Conservation (phyloP, 2,113 vertebrate genomes). For the Peromyscus maniculatus region DNA sequence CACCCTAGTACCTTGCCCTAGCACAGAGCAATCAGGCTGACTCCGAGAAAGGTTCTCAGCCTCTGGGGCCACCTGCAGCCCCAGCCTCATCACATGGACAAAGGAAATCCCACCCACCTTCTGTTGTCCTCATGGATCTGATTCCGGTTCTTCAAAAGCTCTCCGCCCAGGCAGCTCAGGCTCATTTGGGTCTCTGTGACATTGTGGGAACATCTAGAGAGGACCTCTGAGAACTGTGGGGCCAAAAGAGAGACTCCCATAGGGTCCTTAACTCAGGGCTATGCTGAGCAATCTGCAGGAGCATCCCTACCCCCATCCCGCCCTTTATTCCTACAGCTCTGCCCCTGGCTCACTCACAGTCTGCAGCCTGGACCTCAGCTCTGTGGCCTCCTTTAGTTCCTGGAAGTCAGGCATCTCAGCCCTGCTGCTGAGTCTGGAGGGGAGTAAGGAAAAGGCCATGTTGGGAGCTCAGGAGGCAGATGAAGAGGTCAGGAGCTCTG, state of each 20-base stretch:
- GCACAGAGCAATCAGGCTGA: background rate
- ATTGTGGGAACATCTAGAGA: slow-evolving; percentile 85
- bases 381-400: slow-evolving; percentile 77
- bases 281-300: accelerated
- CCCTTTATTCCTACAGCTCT: background rate
- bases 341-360: slow-evolving; percentile 85
- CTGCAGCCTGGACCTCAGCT: slow-evolving; percentile 86
- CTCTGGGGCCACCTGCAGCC: accelerated
- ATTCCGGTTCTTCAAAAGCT: slow-evolving; percentile 82
- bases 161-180: slow-evolving; percentile 63
- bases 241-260: background rate
- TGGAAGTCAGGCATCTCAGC: slow-evolving; percentile 43
- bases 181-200: slow-evolving; percentile 78
- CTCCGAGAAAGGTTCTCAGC: background rate
- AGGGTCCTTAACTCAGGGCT: background rate
- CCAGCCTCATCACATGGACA: slow-evolving; percentile 9
- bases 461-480: background rate
- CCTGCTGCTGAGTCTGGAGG: slow-evolving; percentile 69
- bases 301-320: too few relatives aligned
- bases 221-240: slow-evolving; percentile 82
- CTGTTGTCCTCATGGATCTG: slow-evolving; percentile 84
- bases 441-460: background rate
- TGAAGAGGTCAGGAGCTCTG: background rate
- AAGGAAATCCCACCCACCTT: slow-evolving; percentile 83
- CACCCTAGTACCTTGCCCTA: background rate